Base-by-base conservation (phyloP, 2,113 vertebrate genomes). In the Pachypanchax playfairii region DNA sequence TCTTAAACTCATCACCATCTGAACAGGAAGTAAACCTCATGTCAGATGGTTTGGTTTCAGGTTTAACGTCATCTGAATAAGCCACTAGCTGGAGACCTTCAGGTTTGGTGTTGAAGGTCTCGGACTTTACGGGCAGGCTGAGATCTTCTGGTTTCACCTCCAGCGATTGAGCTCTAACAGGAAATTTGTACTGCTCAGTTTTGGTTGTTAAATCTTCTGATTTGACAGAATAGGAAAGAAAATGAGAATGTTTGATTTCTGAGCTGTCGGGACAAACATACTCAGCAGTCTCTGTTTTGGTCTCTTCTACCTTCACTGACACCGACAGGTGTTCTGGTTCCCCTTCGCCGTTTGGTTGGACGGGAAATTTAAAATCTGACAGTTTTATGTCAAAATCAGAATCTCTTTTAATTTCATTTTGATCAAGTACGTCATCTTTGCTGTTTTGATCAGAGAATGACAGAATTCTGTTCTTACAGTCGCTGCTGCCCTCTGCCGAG, bases 81-180 rank as follows among this genome's bases (percentile, higher is more conserved):
- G 52, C 62, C 1, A 58, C 42, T 1, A 81, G 75, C 22, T 73
- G 80, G 5, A 86, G 66, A 8, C 49, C 28, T 3, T 73, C 71
- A 1, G 70, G 36, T 71, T 87, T 88, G 1, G 17, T n/a, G 35
- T 79, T 66, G 0, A 71, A 12, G 21, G 18, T 59, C 49, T 86
- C 79, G 0, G 77, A 61, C 62, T 85, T 86, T 65, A 79, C 17
- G 14, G 49, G 39, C 1, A 77, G 17, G 17, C 70, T 85, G 0
- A 86, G 73, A 48, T 80, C 67, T 57, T 86, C 79, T 3, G 80
- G 68, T 68, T 87, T 83, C 25, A 50, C 3, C 42, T 87, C 80
- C 39, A 44, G 25, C 0, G 46, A 22, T 59, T 83, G 77, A 9
- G 73, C 35, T 68, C 85, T 82, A 9, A 88, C 54, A 0, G 69